phyloP scores from a whole-genome alignment of 1,140 invertebrate genomes.

The Galleria mellonella region DNA sequence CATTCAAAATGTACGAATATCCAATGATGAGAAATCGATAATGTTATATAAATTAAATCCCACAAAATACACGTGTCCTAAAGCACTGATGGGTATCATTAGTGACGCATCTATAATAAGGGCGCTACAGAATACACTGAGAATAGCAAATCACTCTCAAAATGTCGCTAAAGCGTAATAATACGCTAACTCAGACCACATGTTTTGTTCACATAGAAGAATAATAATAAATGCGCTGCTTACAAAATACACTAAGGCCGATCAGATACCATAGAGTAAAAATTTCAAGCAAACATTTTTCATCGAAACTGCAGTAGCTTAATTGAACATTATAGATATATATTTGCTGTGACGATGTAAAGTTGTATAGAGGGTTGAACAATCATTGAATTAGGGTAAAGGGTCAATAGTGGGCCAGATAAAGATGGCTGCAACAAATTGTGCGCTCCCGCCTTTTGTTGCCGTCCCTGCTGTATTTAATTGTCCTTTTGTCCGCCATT shows the following conservation, averaged over 20 bases:
- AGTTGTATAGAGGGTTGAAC: slow-evolving; percentile 37
- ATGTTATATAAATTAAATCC: too few relatives aligned
- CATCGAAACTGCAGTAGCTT: slow-evolving; percentile 12
- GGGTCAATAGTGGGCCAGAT: slow-evolving; percentile 65
- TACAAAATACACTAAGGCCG: slow-evolving; percentile 4
- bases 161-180: slow-evolving; percentile 62
- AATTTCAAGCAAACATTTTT: slow-evolving; percentile 11
- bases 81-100: slow-evolving; percentile 42
- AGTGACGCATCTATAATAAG: slow-evolving; percentile 20
- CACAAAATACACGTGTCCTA: slow-evolving; percentile 31
- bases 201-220: slow-evolving; percentile 60
- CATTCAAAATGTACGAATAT: too few relatives aligned
- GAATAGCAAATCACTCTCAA: slow-evolving; percentile 63
- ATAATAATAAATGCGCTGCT: slow-evolving; percentile 45
- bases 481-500: slow-evolving; percentile 65
- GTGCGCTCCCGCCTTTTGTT: slow-evolving; percentile 57
- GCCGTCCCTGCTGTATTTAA: slow-evolving; percentile 63
- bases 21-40: too few relatives aligned
- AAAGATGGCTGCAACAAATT: slow-evolving; percentile 71
- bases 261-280: slow-evolving; percentile 18
- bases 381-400: slow-evolving; percentile 58
- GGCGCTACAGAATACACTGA: slow-evolving; percentile 22
- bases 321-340: slow-evolving; percentile 15
- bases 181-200: slow-evolving; percentile 44
- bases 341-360: slow-evolving; percentile 15